Conservation (phyloP, 2,113 vertebrate genomes). For the Okapia johnstoni region DNA sequence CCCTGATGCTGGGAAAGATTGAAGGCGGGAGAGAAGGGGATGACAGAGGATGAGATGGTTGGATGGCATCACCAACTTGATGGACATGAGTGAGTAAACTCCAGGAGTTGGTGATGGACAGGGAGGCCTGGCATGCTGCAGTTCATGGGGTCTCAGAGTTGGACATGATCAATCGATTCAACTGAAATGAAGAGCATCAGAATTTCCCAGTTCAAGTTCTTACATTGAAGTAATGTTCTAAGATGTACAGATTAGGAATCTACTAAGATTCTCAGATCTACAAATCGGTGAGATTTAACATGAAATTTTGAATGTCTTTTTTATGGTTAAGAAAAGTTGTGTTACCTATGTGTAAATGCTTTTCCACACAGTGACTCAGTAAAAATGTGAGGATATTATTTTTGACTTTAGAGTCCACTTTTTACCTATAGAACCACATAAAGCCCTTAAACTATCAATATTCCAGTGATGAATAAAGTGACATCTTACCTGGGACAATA, state of each 20-base stretch:
- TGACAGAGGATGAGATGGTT: background rate
- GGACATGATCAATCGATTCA: rapidly evolving
- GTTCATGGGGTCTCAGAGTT: background rate
- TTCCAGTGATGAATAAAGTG: background rate
- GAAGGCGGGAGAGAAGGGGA: background rate
- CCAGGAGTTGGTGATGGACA: background rate
- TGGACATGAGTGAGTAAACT: background rate
- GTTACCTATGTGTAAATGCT: background rate
- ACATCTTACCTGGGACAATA: constrained; percentile 89
- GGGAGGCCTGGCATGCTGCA: background rate
- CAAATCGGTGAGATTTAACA: background rate
- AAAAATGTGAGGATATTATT: background rate
- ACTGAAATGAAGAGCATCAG: background rate
- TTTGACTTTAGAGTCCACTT: background rate
- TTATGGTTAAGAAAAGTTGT: background rate
- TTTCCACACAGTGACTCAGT: background rate
- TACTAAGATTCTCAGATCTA: background rate
- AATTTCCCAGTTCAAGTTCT: background rate
- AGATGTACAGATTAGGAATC: background rate
- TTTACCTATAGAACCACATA: background rate
- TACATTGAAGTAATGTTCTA: background rate
- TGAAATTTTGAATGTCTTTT: background rate
- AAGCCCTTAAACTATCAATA: background rate
- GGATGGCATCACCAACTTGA: background rate
- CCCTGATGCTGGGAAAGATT: background rate